Percentiles rank a stretch among this genome's conserved stretches.
These are phyloP conservation scores for Coptotermes formosanus DNA, from an alignment of 1,140 invertebrate species.

Conservation along the genomic window DNA sequence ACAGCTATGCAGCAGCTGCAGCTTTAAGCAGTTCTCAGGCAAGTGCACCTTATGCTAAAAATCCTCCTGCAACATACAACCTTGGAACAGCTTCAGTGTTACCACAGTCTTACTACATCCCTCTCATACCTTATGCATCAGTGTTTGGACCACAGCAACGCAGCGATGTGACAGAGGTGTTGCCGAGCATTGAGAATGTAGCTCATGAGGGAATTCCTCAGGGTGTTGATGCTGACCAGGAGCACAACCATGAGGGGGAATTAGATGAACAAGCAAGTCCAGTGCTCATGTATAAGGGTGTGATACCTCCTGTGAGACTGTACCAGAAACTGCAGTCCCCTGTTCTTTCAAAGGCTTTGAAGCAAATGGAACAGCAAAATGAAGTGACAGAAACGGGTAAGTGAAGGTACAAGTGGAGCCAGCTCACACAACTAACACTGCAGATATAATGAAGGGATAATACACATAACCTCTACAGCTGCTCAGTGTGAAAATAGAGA, in stretches of 20 bases:
- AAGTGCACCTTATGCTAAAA: neutral
- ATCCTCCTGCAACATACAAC: neutral
- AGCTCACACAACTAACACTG: no score
- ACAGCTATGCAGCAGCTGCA: constrained; percentile 10
- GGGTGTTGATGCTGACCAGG: neutral
- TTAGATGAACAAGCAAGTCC: neutral
- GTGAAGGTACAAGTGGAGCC: neutral
- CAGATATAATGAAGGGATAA: no score
- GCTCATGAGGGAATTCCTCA: neutral
- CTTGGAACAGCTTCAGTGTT: neutral
- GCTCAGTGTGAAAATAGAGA: no score
- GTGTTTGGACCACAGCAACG: neutral
- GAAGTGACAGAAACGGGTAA: neutral
- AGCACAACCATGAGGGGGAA: neutral
- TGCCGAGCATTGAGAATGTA: neutral
- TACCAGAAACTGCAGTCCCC: constrained; percentile 30
- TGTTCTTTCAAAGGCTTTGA: neutral
- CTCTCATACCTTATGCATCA: neutral
- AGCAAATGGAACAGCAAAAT: neutral
- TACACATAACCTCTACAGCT: no score
- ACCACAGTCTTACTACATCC: neutral
- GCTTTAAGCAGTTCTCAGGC: neutral
- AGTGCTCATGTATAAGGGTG: constrained; percentile 33
- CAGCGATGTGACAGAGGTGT: neutral
- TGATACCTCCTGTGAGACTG: constrained; percentile 31